These are phyloP conservation scores for Echiichthys vipera DNA, from an alignment of 2,797 vertebrate species.

Conservation along the genomic window DNA sequence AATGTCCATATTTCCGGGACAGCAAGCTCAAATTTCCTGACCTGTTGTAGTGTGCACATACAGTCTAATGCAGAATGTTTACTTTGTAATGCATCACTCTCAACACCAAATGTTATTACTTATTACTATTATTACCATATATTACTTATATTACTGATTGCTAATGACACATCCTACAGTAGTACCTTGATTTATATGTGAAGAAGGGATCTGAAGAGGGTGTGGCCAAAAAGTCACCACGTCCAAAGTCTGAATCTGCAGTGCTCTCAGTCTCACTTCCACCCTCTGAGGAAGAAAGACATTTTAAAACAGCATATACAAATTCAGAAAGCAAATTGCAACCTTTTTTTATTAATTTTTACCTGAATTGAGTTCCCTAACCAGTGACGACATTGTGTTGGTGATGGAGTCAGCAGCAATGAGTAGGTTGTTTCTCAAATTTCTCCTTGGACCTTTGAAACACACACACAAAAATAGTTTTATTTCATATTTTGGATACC, in stretches of 20 bases:
- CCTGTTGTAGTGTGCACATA: no score
- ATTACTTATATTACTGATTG: background rate
- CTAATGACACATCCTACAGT: background rate
- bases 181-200: slow-evolving; percentile 87
- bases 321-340: background rate
- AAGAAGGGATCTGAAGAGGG: slow-evolving; percentile 91
- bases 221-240: slow-evolving; percentile 88
- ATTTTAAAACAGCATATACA: background rate
- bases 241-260: slow-evolving; percentile 91
- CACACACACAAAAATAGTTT: background rate
- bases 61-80: no score
- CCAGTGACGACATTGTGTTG: slow-evolving; percentile 98
- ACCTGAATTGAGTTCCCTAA: slow-evolving; percentile 98
- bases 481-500: background rate
- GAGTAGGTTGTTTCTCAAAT: slow-evolving; percentile 96
- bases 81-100: no score
- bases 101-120: no score
- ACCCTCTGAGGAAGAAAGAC: slow-evolving; percentile 81
- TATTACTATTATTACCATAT: no score
- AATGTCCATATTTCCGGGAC: no score
- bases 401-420: slow-evolving; percentile 99
- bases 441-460: slow-evolving; percentile 92
- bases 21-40: no score
- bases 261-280: slow-evolving; percentile 93
- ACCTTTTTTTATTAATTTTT: background rate